Base-by-base conservation (phyloP, 2,797 vertebrate species). In the Gallinago solitaria region DNA sequence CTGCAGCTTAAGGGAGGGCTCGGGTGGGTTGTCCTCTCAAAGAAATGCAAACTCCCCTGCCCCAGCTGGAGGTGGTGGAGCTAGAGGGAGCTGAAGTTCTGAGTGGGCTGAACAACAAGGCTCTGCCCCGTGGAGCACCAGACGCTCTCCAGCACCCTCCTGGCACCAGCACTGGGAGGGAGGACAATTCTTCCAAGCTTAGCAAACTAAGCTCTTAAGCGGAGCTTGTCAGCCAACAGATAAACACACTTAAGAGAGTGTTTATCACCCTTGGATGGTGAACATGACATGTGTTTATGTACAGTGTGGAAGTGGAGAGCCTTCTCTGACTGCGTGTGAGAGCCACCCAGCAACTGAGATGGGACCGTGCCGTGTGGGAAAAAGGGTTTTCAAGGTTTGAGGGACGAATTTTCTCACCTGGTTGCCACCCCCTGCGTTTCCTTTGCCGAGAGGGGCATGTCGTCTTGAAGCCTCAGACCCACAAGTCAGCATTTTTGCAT, bases 191-290 rank as follows among this genome's bases (percentile, higher is more conserved):
- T 68, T 37, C 1, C 1, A 9, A 37, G 37, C 39, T 48, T 61
- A 6, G 78, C 78, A 84, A 82, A 67, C 12, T 25, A 28, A 93
- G 71, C 89, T 87, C 51, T 91, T 91, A 80, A 95, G 69, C 0
- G 0, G 78, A 43, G 71, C 57, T 85, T 53, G 81, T 91, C 96
- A 87, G 93, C 91, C 93, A 91, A 33, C n/a, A 87, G 87, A 91
- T 87, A 95, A 95, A 97, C 93, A 93, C 84, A 82, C 81, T 91
- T 25, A 2, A 2, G 20, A 74, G 78, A 41, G 71, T 87, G 93
- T 95, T 96, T 87, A 85, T 95, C 23, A 45, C 60, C 25, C 82
- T 83, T 37, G 33, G 64, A 51, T 77, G 76, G 84, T 57, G 84
- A 60, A n/a, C 27, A n/a, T 4, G 57, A n/a, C 56, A 6, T 24